Evolutionary conservation across 1,140 invertebrate species (phyloP).

Genomic region (Pseudachorutes palmiensis): DNA sequence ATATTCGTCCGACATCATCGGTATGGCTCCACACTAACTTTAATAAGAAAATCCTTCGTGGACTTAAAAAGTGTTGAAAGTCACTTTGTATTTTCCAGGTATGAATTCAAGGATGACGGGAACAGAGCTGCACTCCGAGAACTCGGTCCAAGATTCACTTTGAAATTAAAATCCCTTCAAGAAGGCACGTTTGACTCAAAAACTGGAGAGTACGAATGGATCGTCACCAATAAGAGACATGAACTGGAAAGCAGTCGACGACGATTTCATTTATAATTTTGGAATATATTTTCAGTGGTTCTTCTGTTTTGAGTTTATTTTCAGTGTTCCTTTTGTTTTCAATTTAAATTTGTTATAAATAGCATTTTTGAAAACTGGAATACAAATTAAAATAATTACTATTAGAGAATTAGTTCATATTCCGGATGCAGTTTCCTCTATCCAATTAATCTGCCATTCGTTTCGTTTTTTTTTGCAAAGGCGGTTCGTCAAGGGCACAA

Average conservation of each 20-base stretch:
- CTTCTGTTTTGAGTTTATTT: neutral
- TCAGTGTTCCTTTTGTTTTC: too few species aligned
- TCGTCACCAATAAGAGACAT: conserved; percentile 80
- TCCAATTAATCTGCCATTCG: too few species aligned
- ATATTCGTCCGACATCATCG: conserved; percentile 98
- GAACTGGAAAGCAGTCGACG: conserved; percentile 82
- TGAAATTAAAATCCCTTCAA: conserved; percentile 85
- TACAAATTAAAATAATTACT: too few species aligned
- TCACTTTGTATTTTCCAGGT: conserved; percentile 43
- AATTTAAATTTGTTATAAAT: too few species aligned
- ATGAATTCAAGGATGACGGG: conserved; percentile 78
- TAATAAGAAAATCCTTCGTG: neutral
- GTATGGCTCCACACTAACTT: conserved; percentile 46
- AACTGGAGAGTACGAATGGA: conserved; percentile 94
- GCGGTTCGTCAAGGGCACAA: too few species aligned
- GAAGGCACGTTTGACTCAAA: conserved; percentile 96
- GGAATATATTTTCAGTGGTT: neutral
- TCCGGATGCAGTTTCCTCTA: too few species aligned
- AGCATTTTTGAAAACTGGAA: too few species aligned
- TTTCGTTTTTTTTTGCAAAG: too few species aligned
- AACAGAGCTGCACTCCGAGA: conserved; percentile 80
- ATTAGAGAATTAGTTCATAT: too few species aligned
- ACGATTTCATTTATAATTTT: conserved; percentile 72
- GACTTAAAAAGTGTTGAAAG: neutral
- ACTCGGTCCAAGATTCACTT: conserved; percentile 88